These are phyloP conservation scores for Isurus oxyrinchus DNA, from an alignment of 2,113 vertebrate genomes.

Conservation along the genomic window DNA sequence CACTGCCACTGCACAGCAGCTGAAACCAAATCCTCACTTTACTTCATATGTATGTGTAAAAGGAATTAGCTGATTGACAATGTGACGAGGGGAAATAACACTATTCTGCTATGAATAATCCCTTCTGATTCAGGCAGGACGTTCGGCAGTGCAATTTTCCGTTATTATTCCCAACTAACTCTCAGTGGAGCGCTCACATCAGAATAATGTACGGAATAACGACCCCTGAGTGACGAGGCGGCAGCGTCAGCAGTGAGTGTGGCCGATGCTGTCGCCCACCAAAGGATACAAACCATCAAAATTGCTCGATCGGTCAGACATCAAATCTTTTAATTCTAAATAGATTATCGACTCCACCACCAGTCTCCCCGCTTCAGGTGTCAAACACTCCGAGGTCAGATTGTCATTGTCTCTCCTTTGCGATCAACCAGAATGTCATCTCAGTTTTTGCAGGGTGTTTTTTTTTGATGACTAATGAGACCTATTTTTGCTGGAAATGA, in stretches of 20 bases:
- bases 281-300: not conserved
- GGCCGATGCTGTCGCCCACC: too few species aligned
- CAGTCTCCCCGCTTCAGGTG: not conserved
- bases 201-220: not conserved
- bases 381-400: not conserved
- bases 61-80: not conserved
- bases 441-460: not conserved
- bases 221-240: not conserved
- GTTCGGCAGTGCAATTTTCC: not conserved
- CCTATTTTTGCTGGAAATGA: not conserved
- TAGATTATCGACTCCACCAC: not conserved
- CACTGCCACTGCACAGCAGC: not conserved
- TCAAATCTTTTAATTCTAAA: too few species aligned
- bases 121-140: not conserved
- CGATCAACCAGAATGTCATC: not conserved
- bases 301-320: not conserved
- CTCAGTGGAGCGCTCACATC: not conserved
- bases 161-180: not conserved
- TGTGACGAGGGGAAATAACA: not conserved
- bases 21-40: not conserved
- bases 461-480: not conserved
- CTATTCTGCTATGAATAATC: conserved; percentile 14
- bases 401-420: not conserved
- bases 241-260: not conserved
- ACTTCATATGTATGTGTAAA: not conserved